Conservation (phyloP, 2,797 vertebrate genomes). For the Apogon hyalosoma region DNA sequence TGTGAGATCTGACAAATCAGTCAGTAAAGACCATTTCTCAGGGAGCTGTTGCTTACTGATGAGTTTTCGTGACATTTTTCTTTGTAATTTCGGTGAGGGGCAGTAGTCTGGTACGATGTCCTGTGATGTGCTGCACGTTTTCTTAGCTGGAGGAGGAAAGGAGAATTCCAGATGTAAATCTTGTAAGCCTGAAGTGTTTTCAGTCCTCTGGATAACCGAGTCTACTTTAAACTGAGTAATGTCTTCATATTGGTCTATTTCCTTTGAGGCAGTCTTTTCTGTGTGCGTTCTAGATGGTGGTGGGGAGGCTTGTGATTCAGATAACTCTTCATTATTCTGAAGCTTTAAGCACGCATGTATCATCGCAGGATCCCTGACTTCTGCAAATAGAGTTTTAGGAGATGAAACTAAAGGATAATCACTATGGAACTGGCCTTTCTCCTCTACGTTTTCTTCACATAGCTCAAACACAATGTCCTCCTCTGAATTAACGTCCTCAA, state of each 20-base stretch:
- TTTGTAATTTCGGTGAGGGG: conserved; percentile 84
- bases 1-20: conserved; percentile 75
- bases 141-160: conserved; percentile 85
- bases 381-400: conserved; percentile 45
- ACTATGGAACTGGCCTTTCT: conserved; percentile 49
- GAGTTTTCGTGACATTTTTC: conserved; percentile 86
- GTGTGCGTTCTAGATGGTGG: neutral
- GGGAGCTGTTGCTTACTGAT: conserved; percentile 61
- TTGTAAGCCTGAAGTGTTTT: conserved; percentile 48
- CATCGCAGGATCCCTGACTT: conserved; percentile 39
- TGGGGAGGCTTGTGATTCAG: conserved; percentile 42
- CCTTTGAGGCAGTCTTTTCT: conserved; percentile 38
- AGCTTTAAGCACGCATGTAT: conserved; percentile 50
- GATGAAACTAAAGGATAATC: conserved; percentile 52
- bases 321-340: conserved; percentile 52
- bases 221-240: conserved; percentile 56
- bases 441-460: conserved; percentile 53
- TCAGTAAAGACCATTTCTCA: conserved; percentile 77
- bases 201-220: conserved; percentile 46
- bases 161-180: conserved; percentile 76
- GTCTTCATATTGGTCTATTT: conserved; percentile 47
- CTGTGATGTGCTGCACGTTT: conserved; percentile 83
- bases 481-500: conserved; percentile 52
- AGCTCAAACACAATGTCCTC: conserved; percentile 68
- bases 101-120: conserved; percentile 81